Evolutionary conservation across 1,140 invertebrate species (phyloP), one percentile per base, ranked within the genome.

Genomic region (Ceratina australensis): DNA sequence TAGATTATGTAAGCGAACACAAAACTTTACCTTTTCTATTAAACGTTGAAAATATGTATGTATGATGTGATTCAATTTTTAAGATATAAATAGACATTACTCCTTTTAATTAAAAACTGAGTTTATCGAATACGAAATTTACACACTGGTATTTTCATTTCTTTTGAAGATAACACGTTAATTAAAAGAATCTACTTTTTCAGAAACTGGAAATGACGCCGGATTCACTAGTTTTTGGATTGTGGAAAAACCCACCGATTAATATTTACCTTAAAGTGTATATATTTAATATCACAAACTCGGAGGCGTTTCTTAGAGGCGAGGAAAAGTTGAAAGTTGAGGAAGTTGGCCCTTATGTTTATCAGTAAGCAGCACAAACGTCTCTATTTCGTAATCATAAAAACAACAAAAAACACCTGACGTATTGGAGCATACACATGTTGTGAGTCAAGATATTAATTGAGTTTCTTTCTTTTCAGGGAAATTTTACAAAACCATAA

Each of bases 251-350:
- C 18, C 95, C 95, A 3, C 95, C 96, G 0, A 88, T 96, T 52
- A 93, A 95, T 26, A 91, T 97, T 0, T 94, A 94, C 69, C 89
- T 97, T 4, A 94, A 95, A 64, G 93, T 97, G 0, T 98, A 96
- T 86, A 93, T 98, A 81, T 98, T 98, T 88, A 97, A 98, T 88
- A 93, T 98, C 8, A 97, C 96, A 0, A 98, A 98, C 90, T 89
- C 93, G 0, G 93, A 94, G 0, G 94, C 94, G 61, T 97, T 98
- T 89, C 85, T 95, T 5, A 91, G 89, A 0, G 94, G 95, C 20
- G 92, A 94, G 22, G 95, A 95, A 64, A 86, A 91, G 60, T 90
- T 98, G 2, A 94, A 93, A 72, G 75, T 98, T 1, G 76, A 94
- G 79, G 95, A 98, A 93, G 89, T 96, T 24, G 97, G 97, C 0